Evolutionary conservation across 2,888 invertebrate species (phyloP).

Genomic region (Plebejus argus): DNA sequence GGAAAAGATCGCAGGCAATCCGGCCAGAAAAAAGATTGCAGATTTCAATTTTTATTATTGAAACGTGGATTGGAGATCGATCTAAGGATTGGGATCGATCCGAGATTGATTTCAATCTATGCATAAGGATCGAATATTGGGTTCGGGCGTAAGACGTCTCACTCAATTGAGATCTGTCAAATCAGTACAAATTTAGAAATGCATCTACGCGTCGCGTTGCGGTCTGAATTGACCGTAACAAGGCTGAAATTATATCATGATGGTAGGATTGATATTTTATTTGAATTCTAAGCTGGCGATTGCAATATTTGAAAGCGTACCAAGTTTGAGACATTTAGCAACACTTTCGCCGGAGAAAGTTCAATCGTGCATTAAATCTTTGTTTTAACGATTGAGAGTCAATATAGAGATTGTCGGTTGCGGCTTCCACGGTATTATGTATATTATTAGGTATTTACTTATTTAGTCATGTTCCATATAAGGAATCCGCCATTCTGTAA

Average conservation of each 20-base stretch:
- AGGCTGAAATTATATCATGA: not conserved
- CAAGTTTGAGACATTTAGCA: constrained; percentile 63
- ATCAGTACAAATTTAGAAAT: no score
- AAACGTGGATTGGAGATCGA: no score
- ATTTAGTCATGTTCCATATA: not conserved
- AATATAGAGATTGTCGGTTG: constrained; percentile 14
- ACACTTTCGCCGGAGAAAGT: constrained; percentile 78
- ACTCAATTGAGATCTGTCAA: no score
- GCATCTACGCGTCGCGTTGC: no score
- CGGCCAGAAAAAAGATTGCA: no score
- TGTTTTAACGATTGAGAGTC: constrained; percentile 49
- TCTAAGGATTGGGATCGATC: no score
- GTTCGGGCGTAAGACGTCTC: no score
- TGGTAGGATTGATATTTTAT: constrained; percentile 13
- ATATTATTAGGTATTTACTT: not conserved
- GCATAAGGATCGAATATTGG: no score
- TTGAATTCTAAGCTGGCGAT: constrained; percentile 33
- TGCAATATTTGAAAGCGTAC: constrained; percentile 67
- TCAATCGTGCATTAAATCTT: constrained; percentile 71
- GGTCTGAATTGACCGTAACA: not conserved
- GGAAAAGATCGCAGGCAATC: no score
- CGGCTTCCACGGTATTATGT: constrained; percentile 32
- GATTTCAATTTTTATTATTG: no score
- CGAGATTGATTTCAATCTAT: no score
- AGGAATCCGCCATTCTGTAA: no score